Conservation (phyloP, 2,888 invertebrate species). For the Cosmia trapezina region DNA sequence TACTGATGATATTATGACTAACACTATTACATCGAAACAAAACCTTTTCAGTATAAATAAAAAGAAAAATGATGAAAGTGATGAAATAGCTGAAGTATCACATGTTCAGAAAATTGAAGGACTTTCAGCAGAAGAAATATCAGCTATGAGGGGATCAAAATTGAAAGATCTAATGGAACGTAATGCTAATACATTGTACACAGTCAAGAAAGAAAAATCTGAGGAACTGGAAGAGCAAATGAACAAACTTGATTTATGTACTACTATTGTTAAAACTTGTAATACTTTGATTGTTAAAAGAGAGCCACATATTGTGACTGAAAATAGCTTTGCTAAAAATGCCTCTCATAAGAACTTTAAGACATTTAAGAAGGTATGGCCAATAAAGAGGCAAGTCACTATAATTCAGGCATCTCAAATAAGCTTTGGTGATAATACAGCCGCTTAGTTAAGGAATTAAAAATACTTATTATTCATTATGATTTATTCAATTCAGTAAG, state of each 20-base stretch:
- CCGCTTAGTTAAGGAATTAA: slow-evolving; percentile 39
- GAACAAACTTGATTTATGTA: slow-evolving; percentile 80
- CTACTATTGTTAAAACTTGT: slow-evolving; percentile 79
- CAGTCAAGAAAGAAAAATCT: slow-evolving; percentile 77
- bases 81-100: slow-evolving; percentile 42
- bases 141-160: slow-evolving; percentile 81
- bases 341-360: slow-evolving; percentile 81
- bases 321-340: slow-evolving; percentile 60
- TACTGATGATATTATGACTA: slow-evolving; percentile 65
- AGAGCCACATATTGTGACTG: slow-evolving; percentile 73
- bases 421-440: slow-evolving; percentile 53
- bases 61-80: slow-evolving; percentile 55
- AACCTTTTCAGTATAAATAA: slow-evolving; percentile 65
- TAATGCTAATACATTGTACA: slow-evolving; percentile 58
- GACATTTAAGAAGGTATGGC: slow-evolving; percentile 88
- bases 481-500: slow-evolving; percentile 56
- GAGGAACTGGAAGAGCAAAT: slow-evolving; percentile 81
- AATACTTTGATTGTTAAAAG: slow-evolving; percentile 82
- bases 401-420: slow-evolving; percentile 73
- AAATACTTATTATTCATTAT: slow-evolving; percentile 29
- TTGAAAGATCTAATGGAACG: slow-evolving; percentile 80
- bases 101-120: slow-evolving; percentile 51
- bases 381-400: slow-evolving; percentile 80
- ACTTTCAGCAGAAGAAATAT: slow-evolving; percentile 71
- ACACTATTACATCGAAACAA: slow-evolving; percentile 59